phyloP scores from a whole-genome alignment of 2,113 vertebrate species.

The Callaeas wilsoni region DNA sequence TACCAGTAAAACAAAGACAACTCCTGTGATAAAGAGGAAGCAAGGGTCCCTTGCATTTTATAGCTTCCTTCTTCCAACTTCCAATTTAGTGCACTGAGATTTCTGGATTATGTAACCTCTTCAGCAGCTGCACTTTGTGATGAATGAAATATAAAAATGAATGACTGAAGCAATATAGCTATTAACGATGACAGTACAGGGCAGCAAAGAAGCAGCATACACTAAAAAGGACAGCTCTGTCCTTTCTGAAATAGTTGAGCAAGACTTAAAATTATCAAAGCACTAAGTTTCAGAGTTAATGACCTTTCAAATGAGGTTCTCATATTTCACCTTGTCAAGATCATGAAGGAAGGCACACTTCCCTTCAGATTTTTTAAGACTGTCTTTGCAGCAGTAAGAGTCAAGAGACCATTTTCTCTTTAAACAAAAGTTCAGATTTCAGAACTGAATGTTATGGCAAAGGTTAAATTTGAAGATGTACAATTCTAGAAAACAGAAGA shows the following conservation, averaged over 20 bases:
- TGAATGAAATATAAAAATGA: slow-evolving; percentile 25
- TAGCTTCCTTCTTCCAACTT: not conserved
- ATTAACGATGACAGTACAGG: not conserved
- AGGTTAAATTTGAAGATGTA: not conserved
- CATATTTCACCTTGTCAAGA: not conserved
- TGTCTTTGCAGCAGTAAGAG: not conserved
- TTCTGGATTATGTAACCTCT: not conserved
- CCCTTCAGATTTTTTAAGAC: not conserved
- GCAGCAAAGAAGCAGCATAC: not conserved
- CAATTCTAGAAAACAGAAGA: not conserved
- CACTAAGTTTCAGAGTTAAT: not conserved
- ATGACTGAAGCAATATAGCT: not conserved
- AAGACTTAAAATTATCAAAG: not conserved
- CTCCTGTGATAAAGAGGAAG: not conserved
- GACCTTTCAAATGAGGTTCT: not conserved
- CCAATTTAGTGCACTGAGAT: not conserved
- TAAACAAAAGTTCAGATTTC: not conserved
- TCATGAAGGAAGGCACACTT: not conserved
- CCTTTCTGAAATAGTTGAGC: not conserved
- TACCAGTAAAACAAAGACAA: not conserved
- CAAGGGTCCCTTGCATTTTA: not conserved
- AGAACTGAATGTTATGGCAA: not conserved
- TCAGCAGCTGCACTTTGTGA: not conserved
- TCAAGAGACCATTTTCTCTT: not conserved
- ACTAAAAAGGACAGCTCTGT: not conserved